phyloP scores from a whole-genome alignment of 2,797 vertebrate species.

The Acrossocheilus fasciatus region DNA sequence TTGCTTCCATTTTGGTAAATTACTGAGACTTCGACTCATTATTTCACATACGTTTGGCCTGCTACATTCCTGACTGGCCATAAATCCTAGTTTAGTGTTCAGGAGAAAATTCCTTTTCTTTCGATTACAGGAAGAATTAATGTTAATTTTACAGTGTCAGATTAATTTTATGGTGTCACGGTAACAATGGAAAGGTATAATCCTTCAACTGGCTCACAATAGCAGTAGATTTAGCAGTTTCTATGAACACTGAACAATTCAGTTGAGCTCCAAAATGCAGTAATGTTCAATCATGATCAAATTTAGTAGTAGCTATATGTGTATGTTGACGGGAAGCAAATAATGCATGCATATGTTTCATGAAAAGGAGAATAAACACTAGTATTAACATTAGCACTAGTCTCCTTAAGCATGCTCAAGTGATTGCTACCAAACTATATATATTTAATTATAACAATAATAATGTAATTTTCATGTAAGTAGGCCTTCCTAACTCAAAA shows the following conservation, averaged over 20 bases:
- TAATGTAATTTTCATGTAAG: neutral
- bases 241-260: neutral
- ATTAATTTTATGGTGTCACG: constrained; percentile 5
- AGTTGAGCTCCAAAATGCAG: neutral
- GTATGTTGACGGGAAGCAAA: neutral
- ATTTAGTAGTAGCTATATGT: neutral
- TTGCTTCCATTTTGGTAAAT: neutral
- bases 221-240: neutral
- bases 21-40: neutral
- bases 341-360: neutral
- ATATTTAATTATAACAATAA: too few species aligned
- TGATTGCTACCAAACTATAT: neutral
- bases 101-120: neutral
- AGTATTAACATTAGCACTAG: neutral
- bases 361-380: neutral
- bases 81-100: constrained; percentile 11
- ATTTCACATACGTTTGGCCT: constrained; percentile 1
- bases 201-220: constrained; percentile 6
- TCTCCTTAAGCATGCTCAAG: neutral
- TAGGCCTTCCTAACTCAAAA: neutral
- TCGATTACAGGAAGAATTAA: constrained; percentile 3
- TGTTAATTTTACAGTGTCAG: constrained; percentile 4
- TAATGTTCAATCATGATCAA: neutral
- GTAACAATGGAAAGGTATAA: constrained; percentile 5
- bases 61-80: neutral